Evolutionary conservation across 30 jellyfish, hydroid and myxozoan genomes (phyloP).

Genomic region (Catostylus mosaicus): DNA sequence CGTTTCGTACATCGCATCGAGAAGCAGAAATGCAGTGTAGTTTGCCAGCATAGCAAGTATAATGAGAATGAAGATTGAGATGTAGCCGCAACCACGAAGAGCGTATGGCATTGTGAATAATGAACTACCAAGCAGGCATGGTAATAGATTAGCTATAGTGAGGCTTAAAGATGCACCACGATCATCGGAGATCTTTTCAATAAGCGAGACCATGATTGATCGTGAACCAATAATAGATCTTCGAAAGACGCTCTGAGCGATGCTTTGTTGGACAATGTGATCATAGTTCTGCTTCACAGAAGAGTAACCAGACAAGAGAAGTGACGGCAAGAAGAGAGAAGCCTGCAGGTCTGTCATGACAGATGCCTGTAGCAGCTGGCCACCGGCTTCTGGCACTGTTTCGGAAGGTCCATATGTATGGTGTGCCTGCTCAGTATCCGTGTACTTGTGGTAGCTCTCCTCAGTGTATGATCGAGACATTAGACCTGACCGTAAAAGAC

Average conservation of each 20-base stretch:
- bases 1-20: slow-evolving; percentile 77
- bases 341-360: slow-evolving; percentile 66
- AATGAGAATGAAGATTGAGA: slow-evolving; percentile 39
- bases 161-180: slow-evolving; percentile 81
- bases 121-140: slow-evolving; percentile 70
- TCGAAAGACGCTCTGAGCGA: slow-evolving; percentile 28
- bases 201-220: slow-evolving; percentile 32
- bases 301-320: slow-evolving; percentile 38
- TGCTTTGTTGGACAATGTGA: slow-evolving; percentile 31
- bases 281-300: slow-evolving; percentile 32
- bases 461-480: slow-evolving; percentile 59
- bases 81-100: slow-evolving; percentile 69
- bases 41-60: slow-evolving; percentile 52
- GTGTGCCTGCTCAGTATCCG: slow-evolving; percentile 22
- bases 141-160: slow-evolving; percentile 69
- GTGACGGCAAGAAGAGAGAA: slow-evolving; percentile 66
- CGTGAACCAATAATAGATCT: slow-evolving; percentile 27
- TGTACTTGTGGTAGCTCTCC: slow-evolving; percentile 36
- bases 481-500: slow-evolving; percentile 52
- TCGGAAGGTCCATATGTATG: slow-evolving; percentile 10
- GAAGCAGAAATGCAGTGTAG: slow-evolving; percentile 58
- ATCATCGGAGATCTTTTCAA: slow-evolving; percentile 80
- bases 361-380: neutral
- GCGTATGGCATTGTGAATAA: slow-evolving; percentile 72
- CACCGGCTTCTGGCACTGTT: neutral